Evolutionary conservation across 2,888 invertebrate genomes (phyloP).

Genomic region (Suillia variegata): DNA sequence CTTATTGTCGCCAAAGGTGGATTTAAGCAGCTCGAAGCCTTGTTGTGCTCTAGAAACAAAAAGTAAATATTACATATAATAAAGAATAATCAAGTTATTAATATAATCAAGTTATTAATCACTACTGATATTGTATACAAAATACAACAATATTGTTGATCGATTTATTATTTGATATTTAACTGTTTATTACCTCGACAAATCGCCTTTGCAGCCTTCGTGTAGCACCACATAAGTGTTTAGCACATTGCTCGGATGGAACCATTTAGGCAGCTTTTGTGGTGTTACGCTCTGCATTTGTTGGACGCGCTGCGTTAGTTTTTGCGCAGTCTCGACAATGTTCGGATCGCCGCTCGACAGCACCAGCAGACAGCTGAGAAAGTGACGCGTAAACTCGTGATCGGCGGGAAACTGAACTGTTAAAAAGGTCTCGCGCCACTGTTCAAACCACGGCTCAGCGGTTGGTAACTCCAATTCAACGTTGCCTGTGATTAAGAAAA

Average conservation of each 20-base stretch:
- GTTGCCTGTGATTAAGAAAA: constrained; percentile 58
- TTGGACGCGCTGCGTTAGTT: constrained; percentile 79
- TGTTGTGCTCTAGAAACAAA: constrained; percentile 74
- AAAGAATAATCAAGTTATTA: neutral
- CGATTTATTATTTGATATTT: no score
- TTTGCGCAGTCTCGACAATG: constrained; percentile 82
- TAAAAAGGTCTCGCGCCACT: constrained; percentile 90
- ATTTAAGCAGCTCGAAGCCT: constrained; percentile 82
- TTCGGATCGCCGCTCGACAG: constrained; percentile 74
- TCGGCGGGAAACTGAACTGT: constrained; percentile 88
- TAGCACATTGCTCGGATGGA: constrained; percentile 75
- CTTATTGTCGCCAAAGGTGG: constrained; percentile 82
- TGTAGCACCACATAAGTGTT: constrained; percentile 90
- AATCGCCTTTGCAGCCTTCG: constrained; percentile 74
- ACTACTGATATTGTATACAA: neutral
- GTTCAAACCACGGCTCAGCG: constrained; percentile 92
- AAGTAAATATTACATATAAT: no score
- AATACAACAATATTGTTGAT: neutral
- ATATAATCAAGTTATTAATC: neutral
- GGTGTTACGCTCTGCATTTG: constrained; percentile 77
- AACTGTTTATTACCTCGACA: constrained; percentile 68
- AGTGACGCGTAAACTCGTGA: constrained; percentile 94
- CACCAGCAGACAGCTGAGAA: constrained; percentile 80
- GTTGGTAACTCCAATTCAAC: constrained; percentile 73
- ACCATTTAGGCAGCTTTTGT: constrained; percentile 84